Evolutionary conservation across 2,888 invertebrate species (phyloP).

Genomic region (Rhagophthalmus giganteus): DNA sequence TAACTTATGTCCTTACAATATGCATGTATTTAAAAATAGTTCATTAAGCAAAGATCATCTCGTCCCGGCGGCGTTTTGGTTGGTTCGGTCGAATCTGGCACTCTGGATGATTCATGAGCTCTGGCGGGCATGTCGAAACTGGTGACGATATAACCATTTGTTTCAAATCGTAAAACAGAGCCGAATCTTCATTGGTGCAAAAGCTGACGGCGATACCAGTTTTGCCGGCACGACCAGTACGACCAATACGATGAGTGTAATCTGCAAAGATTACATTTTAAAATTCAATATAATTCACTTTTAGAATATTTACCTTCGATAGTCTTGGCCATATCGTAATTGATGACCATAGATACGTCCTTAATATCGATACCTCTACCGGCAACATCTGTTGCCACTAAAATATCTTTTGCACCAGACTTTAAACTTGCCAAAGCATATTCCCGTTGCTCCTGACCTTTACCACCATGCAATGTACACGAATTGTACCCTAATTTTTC

Average conservation of each 20-base stretch:
- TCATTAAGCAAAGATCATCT: conserved; percentile 94
- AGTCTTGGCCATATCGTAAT: conserved; percentile 99
- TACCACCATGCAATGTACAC: conserved; percentile 97
- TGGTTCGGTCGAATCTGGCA: conserved; percentile 97
- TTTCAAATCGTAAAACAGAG: conserved; percentile 95
- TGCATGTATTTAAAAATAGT: too few species aligned
- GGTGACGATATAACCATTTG: conserved; percentile 87
- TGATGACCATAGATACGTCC: conserved; percentile 98
- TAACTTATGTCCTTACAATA: too few species aligned
- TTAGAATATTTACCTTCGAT: conserved; percentile 90
- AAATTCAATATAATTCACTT: too few species aligned
- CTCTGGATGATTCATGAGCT: conserved; percentile 96
- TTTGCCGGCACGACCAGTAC: conserved; percentile 99
- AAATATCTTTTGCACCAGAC: conserved; percentile 92
- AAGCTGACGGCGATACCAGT: conserved; percentile 95
- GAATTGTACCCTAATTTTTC: conserved; percentile 97
- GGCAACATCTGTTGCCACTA: conserved; percentile 99
- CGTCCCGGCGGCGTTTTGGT: conserved; percentile 90
- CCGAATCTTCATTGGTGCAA: conserved; percentile 95
- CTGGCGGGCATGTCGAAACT: conserved; percentile 92
- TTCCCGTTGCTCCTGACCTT: conserved; percentile 99
- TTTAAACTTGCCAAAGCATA: conserved; percentile 96
- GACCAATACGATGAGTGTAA: conserved; percentile 97
- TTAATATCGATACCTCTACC: conserved; percentile 99
- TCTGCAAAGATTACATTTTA: conserved; percentile 67